Evolutionary conservation across 1,140 invertebrate species (phyloP), one percentile per base, ranked within the genome.

Genomic region (Hycleus cichorii): DNA sequence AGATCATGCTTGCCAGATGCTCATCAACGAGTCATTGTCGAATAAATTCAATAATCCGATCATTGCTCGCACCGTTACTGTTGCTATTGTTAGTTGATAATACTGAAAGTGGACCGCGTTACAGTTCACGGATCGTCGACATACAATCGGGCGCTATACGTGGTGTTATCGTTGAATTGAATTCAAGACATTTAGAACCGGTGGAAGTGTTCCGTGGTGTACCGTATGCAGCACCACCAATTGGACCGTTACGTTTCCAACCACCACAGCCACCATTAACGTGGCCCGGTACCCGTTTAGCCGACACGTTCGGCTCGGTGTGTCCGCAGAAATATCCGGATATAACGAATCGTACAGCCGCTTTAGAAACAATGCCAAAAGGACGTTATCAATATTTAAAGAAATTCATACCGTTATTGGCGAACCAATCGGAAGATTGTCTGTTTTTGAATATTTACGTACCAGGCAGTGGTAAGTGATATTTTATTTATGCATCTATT

Each of bases 401-500:
- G 53, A 80, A 79, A 62, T 77, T 87, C 45, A 66, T 83, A 12
- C 84, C 84, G 5, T 76, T 84, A 63, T 75, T 94, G 27, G 77
- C 77, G 60, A 88, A 91, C 68, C 89, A 93, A 74, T 89, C 83
- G 74, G 92, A 95, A 76, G 91, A 95, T 76, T 95, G 93, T 72
- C 82, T 95, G 43, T 89, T 87, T 72, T 80, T 95, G 62, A 95
- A 95, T 72, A 84, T 95, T 52, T 93, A 90, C 71, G 88, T 91
- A 55, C 91, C 91, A 56, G 85, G 84, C 75, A 86, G 84, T 76
- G 87, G 87, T 89, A 68, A 83, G 84, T 77, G 7, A 7, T 18
- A 18, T 18, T 18, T 18, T 18, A 18, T 18, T 18, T 18, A 45
- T 12, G 32, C 39, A 42, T 0, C 1, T 42, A 9, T n/a, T 42